These are phyloP conservation scores for Nematostella vectensis DNA, from an alignment of 92 coral and sea anemone genomes.

Conservation along the genomic window DNA sequence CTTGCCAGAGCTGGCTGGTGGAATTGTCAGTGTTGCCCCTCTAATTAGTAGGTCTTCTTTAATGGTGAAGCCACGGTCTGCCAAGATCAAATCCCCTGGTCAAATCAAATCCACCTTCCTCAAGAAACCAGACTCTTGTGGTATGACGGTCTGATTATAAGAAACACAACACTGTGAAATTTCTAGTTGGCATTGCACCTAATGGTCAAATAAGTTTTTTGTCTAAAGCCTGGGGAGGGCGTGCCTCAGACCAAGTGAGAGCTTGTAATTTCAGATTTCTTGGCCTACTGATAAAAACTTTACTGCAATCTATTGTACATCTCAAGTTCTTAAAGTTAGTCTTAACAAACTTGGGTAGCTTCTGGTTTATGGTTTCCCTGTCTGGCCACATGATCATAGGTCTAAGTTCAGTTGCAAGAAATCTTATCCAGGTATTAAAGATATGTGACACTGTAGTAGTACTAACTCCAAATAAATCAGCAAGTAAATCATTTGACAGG, in stretches of 20 bases:
- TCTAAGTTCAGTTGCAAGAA: slow-evolving; percentile 37
- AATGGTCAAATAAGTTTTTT: slow-evolving; percentile 50
- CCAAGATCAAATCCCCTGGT: slow-evolving; percentile 50
- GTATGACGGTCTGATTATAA: slow-evolving; percentile 2
- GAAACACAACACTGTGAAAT: slow-evolving; percentile 47
- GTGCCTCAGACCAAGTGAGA: slow-evolving; percentile 53
- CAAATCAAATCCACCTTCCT: slow-evolving; percentile 36
- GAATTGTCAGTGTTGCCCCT: slow-evolving; percentile 40
- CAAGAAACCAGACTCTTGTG: slow-evolving; percentile 39
- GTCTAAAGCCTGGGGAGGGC: slow-evolving; percentile 52
- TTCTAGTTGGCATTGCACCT: slow-evolving; percentile 60
- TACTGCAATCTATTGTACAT: slow-evolving; percentile 45
- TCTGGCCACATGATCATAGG: slow-evolving; percentile 38
- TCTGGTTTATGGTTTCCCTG: slow-evolving; percentile 24
- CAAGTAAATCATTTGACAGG: slow-evolving; percentile 26
- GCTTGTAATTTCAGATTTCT: slow-evolving; percentile 40
- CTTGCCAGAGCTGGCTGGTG: slow-evolving; percentile 56
- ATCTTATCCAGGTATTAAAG: slow-evolving; percentile 52
- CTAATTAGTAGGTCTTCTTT: slow-evolving; percentile 36
- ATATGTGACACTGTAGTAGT: slow-evolving; percentile 25
- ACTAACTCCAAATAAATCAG: slow-evolving; percentile 43
- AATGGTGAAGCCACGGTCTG: slow-evolving; percentile 52
- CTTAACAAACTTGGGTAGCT: slow-evolving; percentile 10
- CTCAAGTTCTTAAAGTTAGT: too few species aligned
- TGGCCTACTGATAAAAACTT: slow-evolving; percentile 54